A percentile compares a stretch with the other conserved stretches of the same genome.
Evolutionary conservation across 2,797 vertebrate species (phyloP).

Genomic region (Semotilus atromaculatus): DNA sequence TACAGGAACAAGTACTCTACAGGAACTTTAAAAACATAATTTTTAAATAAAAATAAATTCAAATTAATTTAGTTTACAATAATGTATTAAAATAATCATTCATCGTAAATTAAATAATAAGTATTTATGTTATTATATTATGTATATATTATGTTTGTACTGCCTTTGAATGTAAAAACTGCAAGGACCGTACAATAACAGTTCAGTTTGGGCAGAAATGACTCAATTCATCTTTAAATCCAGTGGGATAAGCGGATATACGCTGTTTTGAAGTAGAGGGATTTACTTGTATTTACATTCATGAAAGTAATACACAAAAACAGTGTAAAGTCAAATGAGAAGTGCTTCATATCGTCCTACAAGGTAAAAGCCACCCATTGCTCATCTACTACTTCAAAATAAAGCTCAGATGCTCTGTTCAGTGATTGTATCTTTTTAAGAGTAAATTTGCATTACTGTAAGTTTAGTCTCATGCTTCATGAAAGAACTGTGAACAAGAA

Average conservation of each 20-base stretch:
- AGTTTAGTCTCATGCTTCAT: neutral
- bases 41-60: neutral
- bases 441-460: constrained; percentile 3
- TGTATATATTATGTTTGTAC: neutral
- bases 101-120: neutral
- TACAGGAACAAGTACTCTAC: neutral
- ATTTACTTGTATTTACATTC: constrained; percentile 13
- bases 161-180: neutral
- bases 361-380: constrained; percentile 2
- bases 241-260: neutral
- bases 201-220: neutral
- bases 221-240: neutral
- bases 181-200: neutral
- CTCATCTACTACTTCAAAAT: neutral
- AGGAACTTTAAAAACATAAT: neutral
- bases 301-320: neutral
- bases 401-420: constrained; percentile 3
- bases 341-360: neutral
- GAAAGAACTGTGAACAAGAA: neutral
- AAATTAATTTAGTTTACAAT: neutral
- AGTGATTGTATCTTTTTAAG: constrained; percentile 13
- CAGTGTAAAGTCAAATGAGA: neutral
- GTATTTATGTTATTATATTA: neutral
- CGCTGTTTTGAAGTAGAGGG: neutral
- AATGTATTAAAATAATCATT: neutral